Percentiles rank a stretch among this genome's conserved stretches.
phyloP scores from a whole-genome alignment of 2,888 invertebrate species.

The Sminthurides aquaticus region DNA sequence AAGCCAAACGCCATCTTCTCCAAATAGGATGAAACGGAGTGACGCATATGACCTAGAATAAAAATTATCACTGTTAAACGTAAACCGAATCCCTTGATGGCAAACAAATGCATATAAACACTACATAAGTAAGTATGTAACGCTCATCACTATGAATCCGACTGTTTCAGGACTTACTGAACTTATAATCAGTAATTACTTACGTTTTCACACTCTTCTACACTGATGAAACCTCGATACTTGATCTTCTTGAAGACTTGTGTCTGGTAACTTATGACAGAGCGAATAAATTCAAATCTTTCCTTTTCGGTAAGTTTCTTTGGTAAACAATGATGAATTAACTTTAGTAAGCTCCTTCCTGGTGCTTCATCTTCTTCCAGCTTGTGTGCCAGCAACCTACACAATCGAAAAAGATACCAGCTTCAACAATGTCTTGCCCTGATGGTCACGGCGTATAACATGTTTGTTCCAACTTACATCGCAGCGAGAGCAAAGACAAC shows the following conservation, averaged over 20 bases:
- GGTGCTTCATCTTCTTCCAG: slow-evolving; percentile 21
- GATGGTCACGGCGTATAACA: too few species aligned
- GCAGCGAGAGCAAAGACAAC: slow-evolving; percentile 10
- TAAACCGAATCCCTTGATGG: too few species aligned
- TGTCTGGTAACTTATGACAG: slow-evolving; percentile 9
- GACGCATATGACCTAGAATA: slow-evolving; percentile 17
- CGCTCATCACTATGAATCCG: too few species aligned
- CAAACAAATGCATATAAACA: too few species aligned
- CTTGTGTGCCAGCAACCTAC: slow-evolving; percentile 18
- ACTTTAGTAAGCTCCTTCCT: slow-evolving; percentile 7
- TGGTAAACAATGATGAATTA: slow-evolving; percentile 6
- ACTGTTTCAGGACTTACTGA: neutral
- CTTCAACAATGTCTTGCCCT: too few species aligned
- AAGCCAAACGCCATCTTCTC: slow-evolving; percentile 19
- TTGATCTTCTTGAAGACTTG: slow-evolving; percentile 11
- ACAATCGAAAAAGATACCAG: neutral
- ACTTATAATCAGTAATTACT: neutral
- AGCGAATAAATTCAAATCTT: slow-evolving; percentile 6
- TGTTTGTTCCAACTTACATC: too few species aligned
- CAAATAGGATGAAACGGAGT: slow-evolving; percentile 17
- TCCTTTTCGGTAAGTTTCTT: neutral
- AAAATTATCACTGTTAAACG: too few species aligned
- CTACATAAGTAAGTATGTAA: too few species aligned
- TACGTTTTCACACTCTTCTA: slow-evolving; percentile 21
- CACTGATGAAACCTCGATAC: slow-evolving; percentile 9